Base-by-base conservation (phyloP, 2,113 vertebrate species). In the Puntigrus tetrazona region DNA sequence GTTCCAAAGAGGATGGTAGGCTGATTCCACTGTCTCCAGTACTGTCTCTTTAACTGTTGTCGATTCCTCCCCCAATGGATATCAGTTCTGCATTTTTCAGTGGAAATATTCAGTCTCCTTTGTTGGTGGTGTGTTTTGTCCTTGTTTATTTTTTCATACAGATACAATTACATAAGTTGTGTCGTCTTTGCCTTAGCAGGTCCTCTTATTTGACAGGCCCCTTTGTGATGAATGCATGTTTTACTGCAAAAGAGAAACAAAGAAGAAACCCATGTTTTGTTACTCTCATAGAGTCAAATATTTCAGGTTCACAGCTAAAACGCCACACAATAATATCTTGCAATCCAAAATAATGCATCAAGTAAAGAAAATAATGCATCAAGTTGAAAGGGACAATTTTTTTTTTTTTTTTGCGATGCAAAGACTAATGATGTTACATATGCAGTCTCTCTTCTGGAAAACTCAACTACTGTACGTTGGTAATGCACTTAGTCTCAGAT, bases 1-100 rank as follows among this genome's bases (percentile, higher is more conserved):
- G 89, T 92, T 93, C 90, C 90, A 90, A 87, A 91, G 90, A 88
- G 89, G 85, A 90, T 89, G 91, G 89, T 89, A 90, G 91, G 90
- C 75, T 80, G 90, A 87, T 88, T 89, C 89, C 90, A 90, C 87
- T 45, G 73, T 80, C 31, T 27, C 10, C 25, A 31, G 61, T 34
- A 69, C 29, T 31, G 14, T 65, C n/a, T 20, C 55, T n/a, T 31
- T 57, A 52, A 25, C 14, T 20, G 13, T 16, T 45, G 74, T 72
- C 86, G 85, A 72, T 45, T 79, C 81, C 84, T 57, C 34, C 25
- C 18, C 5, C 16, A 20, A 20, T 20, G 14, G 18, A 70, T 13
- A 14, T 81, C 63, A 67, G 38, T 7, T 75, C 29, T 84, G 72
- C 63, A 22, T 69, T 38, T 63, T 82, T 27, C 38, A 31, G 10